phyloP scores from a whole-genome alignment of 1,140 invertebrate genomes.

The Aphelinus certus region DNA sequence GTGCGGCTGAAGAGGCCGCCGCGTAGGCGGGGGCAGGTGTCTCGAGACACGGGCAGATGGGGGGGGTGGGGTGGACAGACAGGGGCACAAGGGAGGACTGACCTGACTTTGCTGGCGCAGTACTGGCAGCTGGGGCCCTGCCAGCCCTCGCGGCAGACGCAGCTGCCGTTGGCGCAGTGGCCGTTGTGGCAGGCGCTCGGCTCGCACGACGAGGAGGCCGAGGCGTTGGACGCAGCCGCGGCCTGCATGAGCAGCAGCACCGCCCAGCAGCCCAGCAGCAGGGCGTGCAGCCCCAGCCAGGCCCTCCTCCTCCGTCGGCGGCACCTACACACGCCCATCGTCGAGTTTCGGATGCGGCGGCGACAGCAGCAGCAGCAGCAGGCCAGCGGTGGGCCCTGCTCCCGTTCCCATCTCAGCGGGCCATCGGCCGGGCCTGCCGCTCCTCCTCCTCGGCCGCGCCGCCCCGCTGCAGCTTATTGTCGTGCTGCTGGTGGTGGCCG shows the following conservation, averaged over 20 bases:
- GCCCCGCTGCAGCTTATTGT: background rate
- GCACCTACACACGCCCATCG: background rate
- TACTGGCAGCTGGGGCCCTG: conserved; percentile 87
- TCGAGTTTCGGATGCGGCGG: background rate
- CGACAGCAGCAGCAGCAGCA: background rate
- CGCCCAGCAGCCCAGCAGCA: conserved; percentile 42
- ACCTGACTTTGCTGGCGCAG: conserved; percentile 93
- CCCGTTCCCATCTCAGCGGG: conserved; percentile 15
- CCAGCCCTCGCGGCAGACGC: conserved; percentile 90
- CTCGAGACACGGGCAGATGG: too few species aligned
- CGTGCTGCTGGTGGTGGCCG: conserved; percentile 58
- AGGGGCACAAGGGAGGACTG: conserved; percentile 53
- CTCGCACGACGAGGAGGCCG: conserved; percentile 5
- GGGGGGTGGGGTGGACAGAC: background rate
- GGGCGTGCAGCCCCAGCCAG: conserved; percentile 33
- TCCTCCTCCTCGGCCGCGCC: conserved; percentile 34
- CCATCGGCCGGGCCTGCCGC: conserved; percentile 66
- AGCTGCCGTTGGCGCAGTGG: conserved; percentile 83
- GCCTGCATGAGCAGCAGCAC: conserved; percentile 42
- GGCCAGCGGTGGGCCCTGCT: conserved; percentile 2
- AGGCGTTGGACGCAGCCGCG: conserved; percentile 46
- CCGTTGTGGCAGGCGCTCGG: conserved; percentile 73
- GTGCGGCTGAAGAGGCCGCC: too few species aligned
- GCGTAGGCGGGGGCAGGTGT: too few species aligned
- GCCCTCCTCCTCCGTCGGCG: conserved; percentile 4